phyloP scores from a whole-genome alignment of 2,113 vertebrate species.

The Andinoacara biseriatus region DNA sequence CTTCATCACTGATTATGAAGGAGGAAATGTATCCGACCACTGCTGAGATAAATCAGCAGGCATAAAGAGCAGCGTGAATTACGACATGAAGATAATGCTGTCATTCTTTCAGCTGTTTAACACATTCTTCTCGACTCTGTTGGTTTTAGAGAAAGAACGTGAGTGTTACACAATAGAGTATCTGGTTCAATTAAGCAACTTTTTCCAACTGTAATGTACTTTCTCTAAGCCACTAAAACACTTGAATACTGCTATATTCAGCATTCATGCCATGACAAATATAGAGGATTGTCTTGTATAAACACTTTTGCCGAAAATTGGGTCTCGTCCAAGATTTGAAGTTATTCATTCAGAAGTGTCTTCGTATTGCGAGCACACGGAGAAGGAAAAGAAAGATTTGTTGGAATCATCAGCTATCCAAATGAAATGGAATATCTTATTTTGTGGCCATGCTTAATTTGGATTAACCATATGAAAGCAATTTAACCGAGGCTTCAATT shows the following conservation, averaged over 20 bases:
- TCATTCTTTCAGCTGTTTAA: slow-evolving; percentile 68
- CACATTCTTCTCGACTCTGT: slow-evolving; percentile 62
- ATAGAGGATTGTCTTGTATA: slow-evolving; percentile 68
- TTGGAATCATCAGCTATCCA: slow-evolving; percentile 70
- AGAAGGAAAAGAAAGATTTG: slow-evolving; percentile 70
- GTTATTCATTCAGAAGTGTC: slow-evolving; percentile 69
- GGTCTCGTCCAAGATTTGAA: slow-evolving; percentile 59
- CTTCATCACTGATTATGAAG: slow-evolving; percentile 68
- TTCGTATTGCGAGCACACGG: slow-evolving; percentile 52
- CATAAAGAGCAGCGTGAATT: slow-evolving; percentile 66
- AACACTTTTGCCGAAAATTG: slow-evolving; percentile 63
- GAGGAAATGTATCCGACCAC: slow-evolving; percentile 69
- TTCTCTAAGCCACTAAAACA: slow-evolving; percentile 72
- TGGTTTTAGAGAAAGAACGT: slow-evolving; percentile 57
- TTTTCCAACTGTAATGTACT: slow-evolving; percentile 67
- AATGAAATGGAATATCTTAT: slow-evolving; percentile 78
- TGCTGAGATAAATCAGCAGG: slow-evolving; percentile 68
- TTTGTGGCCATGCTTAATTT: slow-evolving; percentile 78
- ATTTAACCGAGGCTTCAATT: slow-evolving; percentile 76
- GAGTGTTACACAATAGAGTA: slow-evolving; percentile 68
- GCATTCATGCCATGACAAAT: slow-evolving; percentile 63
- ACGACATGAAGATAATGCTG: slow-evolving; percentile 66
- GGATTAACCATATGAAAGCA: slow-evolving; percentile 80
- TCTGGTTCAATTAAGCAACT: slow-evolving; percentile 76
- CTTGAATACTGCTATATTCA: slow-evolving; percentile 62